These are phyloP conservation scores for Scomber japonicus DNA, from an alignment of 2,113 vertebrate species.

Conservation along the genomic window DNA sequence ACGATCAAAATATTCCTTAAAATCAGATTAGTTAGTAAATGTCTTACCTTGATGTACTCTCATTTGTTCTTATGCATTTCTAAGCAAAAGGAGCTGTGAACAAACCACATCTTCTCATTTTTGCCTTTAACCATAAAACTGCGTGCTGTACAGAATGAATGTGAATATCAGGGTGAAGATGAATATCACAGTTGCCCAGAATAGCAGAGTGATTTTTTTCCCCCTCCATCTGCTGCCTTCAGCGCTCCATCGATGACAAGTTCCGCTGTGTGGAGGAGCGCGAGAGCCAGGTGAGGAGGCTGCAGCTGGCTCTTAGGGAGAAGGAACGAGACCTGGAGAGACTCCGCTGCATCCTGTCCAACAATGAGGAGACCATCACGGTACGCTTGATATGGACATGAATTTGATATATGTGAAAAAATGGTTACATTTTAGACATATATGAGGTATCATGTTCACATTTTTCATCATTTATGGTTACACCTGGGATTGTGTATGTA, in stretches of 20 bases:
- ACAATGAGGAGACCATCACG: slow-evolving; percentile 93
- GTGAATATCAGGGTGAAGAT: background rate
- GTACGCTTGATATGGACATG: slow-evolving; percentile 67
- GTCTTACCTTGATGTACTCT: background rate
- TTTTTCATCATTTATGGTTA: background rate
- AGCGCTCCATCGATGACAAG: slow-evolving; percentile 94
- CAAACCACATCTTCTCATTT: background rate
- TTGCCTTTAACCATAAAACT: background rate
- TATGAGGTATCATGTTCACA: background rate
- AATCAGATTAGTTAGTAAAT: background rate
- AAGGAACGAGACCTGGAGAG: slow-evolving; percentile 91
- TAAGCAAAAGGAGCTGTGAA: background rate
- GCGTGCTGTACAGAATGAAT: background rate
- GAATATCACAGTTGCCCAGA: slow-evolving; percentile 6
- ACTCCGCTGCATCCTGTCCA: slow-evolving; percentile 88
- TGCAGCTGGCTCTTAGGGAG: slow-evolving; percentile 88
- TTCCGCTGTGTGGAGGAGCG: slow-evolving; percentile 92
- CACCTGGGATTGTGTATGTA: background rate
- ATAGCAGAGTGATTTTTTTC: background rate
- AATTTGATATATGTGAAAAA: too few species aligned
- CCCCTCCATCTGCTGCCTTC: slow-evolving; percentile 41
- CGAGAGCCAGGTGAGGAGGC: slow-evolving; percentile 89
- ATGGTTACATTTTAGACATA: background rate
- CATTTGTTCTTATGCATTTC: background rate
- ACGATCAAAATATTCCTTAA: background rate